A percentile compares a stretch with the other conserved stretches of the same genome.
Evolutionary conservation across 2,113 vertebrate genomes (phyloP).

Genomic region (Scomber japonicus): DNA sequence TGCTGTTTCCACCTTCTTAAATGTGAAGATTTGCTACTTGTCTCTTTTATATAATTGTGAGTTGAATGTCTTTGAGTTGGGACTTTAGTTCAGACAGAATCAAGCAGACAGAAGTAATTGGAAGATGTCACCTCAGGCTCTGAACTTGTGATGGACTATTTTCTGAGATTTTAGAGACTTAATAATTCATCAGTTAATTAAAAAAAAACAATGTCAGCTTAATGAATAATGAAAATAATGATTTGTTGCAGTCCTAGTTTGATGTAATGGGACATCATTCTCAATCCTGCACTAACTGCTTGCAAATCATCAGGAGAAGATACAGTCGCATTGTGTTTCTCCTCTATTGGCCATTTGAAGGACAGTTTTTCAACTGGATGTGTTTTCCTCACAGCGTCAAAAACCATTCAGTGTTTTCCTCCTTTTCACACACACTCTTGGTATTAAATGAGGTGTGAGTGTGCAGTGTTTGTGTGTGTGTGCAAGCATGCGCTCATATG

Average conservation of each 20-base stretch:
- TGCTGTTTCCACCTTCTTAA: background rate
- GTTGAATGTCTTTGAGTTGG: background rate
- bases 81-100: too few species aligned
- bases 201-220: background rate
- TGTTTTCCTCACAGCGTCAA: constrained; percentile 19
- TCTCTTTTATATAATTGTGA: background rate
- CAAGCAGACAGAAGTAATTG: background rate
- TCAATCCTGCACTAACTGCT: too few species aligned
- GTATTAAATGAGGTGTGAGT: constrained; percentile 57
- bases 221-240: background rate
- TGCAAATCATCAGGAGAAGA: background rate
- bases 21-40: background rate
- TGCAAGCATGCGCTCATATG: constrained; percentile 50
- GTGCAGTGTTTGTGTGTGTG: constrained; percentile 33
- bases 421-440: constrained; percentile 33
- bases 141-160: background rate
- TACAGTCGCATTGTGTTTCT: background rate
- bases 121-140: background rate
- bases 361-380: background rate
- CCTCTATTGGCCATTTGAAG: constrained; percentile 15
- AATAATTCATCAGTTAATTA: background rate
- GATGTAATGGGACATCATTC: too few species aligned
- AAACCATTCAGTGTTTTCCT: constrained; percentile 23
- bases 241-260: background rate
- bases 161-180: too few species aligned